Evolutionary conservation across 1,140 invertebrate genomes (phyloP).

Genomic region (Charaxes varanes): DNA sequence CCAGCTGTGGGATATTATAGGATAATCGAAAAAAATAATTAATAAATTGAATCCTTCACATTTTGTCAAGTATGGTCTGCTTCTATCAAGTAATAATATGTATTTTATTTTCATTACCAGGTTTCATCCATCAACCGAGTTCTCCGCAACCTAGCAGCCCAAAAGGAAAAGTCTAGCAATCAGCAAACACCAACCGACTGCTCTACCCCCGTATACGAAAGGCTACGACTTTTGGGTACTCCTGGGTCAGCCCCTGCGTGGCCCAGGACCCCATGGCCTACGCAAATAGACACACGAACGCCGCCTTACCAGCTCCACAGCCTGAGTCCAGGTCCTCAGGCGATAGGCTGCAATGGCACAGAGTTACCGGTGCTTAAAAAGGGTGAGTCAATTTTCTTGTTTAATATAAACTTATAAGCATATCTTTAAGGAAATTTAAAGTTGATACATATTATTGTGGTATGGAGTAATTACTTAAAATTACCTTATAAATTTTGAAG

Average conservation of each 20-base stretch:
- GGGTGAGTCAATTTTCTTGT: slow-evolving; percentile 42
- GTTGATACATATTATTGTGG: too few species aligned
- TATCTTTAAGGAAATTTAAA: too few species aligned
- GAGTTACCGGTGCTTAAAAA: slow-evolving; percentile 57
- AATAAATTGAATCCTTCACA: too few species aligned
- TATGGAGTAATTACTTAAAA: too few species aligned
- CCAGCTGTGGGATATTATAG: too few species aligned
- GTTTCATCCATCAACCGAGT: slow-evolving; percentile 99
- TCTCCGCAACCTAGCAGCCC: slow-evolving; percentile 93
- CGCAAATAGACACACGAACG: slow-evolving; percentile 54
- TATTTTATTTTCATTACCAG: slow-evolving; percentile 73
- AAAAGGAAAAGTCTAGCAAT: slow-evolving; percentile 84
- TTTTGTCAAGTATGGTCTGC: too few species aligned
- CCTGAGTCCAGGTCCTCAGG: slow-evolving; percentile 56
- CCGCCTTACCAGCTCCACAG: slow-evolving; percentile 63
- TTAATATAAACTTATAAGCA: too few species aligned
- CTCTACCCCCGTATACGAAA: slow-evolving; percentile 55
- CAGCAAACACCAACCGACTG: slow-evolving; percentile 52
- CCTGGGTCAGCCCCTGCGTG: slow-evolving; percentile 68
- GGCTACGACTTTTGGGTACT: slow-evolving; percentile 74
- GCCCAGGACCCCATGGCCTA: slow-evolving; percentile 53
- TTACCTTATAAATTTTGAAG: too few species aligned
- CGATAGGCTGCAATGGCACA: slow-evolving; percentile 51
- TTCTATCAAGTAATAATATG: not conserved
- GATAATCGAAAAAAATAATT: too few species aligned